Evolutionary conservation across 2,113 vertebrate genomes (phyloP).

Genomic region (Notarius quadriscutis): DNA sequence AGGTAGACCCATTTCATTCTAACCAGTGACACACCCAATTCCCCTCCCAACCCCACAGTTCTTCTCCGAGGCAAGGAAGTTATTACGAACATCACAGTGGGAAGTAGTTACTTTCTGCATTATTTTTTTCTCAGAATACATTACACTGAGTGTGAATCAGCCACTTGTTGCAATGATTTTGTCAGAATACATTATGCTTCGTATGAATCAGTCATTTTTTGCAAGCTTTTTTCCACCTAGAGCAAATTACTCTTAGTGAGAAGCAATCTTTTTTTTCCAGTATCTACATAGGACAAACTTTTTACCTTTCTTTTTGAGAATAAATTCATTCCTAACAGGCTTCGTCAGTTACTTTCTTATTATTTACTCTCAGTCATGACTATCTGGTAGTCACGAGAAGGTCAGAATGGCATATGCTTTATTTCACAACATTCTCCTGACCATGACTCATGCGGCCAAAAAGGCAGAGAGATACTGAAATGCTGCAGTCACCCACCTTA

Average conservation of each 20-base stretch:
- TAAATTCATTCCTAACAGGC: background rate
- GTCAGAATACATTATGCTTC: background rate
- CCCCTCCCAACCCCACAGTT: conserved; percentile 37
- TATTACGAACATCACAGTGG: conserved; percentile 1
- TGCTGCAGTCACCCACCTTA: conserved; percentile 78
- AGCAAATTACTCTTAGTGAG: background rate
- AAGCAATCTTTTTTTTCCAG: background rate
- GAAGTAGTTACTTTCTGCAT: background rate
- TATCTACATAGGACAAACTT: background rate
- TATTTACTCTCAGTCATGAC: background rate
- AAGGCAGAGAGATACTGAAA: background rate
- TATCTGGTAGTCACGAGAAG: background rate
- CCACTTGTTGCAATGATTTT: background rate
- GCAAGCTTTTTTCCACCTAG: background rate
- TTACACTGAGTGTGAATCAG: background rate
- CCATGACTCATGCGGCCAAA: background rate
- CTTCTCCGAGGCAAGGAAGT: conserved; percentile 6
- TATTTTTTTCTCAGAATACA: background rate
- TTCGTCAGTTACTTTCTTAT: background rate
- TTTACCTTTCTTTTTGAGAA: background rate
- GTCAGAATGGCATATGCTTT: background rate
- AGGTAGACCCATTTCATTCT: conserved; percentile 65
- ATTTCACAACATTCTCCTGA: background rate
- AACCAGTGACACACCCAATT: conserved; percentile 71
- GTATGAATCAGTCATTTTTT: background rate